Evolutionary conservation across 2,113 vertebrate species (phyloP), one percentile per base, ranked within the genome.

Genomic region (Orthochromis malagaraziensis): DNA sequence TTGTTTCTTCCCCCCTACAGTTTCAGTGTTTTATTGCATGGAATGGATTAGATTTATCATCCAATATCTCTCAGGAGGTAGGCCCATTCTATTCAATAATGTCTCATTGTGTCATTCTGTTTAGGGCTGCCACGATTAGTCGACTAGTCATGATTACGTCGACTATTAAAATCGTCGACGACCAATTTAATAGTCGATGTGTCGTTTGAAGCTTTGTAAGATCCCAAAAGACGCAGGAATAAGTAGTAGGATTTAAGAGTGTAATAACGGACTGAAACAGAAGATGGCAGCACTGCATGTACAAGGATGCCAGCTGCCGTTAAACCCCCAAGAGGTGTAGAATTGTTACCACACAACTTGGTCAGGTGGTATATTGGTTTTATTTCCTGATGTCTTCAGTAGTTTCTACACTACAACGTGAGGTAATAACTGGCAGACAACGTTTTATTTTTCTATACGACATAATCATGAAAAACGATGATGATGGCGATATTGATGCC

Each of bases 181-280:
- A 54, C 51, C 0, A 1, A 54, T 54, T 54, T 54, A 54, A 54
- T 54, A 54, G 51, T 21, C 1, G n/a, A 21, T 3, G 2, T 0
- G 10, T 21, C 5, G 5, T 53, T 53, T 53, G 51, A 53, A 11
- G 49, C 8, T 51, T 51, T 51, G 49, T n/a, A 51, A 51, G 49
- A n/a, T 51, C 49, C 2, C 49, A 5, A 51, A n/a, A 51, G 17
- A 9, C 5, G 1, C 49, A 19, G 49, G 49, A 51, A 51, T 51
- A 51, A 51, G 17, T 9, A 51, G 17, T 0, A 51, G 8, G 17
- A 2, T 19, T 51, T 51, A 51, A 51, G 49, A 51, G 49, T 51
- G 4, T 51, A 19, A 51, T 51, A 51, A 54, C 10, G 3, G 51
- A 54, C 51, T 21, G 51, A 53, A 1, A 53, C n/a, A 54, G 51